phyloP scores from a whole-genome alignment of 1,140 invertebrate genomes.

The Pygmarrhopalites habei region DNA sequence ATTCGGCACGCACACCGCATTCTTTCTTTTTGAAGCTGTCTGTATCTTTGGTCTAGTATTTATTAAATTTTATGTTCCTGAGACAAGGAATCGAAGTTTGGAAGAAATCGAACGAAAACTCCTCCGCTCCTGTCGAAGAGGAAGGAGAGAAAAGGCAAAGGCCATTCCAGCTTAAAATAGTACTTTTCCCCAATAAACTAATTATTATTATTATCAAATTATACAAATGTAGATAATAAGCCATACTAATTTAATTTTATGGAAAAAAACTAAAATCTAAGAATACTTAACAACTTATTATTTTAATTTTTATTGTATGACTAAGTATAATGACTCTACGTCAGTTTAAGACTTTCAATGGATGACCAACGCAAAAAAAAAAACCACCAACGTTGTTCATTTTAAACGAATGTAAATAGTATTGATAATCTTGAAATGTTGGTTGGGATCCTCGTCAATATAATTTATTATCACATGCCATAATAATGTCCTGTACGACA shows the following conservation, averaged over 20 bases:
- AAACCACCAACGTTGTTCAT: too few species aligned
- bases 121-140: constrained; percentile 24
- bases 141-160: neutral
- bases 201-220: neutral
- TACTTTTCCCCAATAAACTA: neutral
- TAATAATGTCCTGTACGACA: too few species aligned
- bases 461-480: too few species aligned
- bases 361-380: too few species aligned
- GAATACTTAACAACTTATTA: too few species aligned
- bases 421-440: too few species aligned
- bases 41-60: constrained; percentile 49
- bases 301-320: too few species aligned
- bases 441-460: too few species aligned
- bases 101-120: constrained; percentile 51
- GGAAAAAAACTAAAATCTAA: too few species aligned
- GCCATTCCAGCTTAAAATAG: neutral
- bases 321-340: too few species aligned
- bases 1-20: constrained; percentile 44
- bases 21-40: constrained; percentile 44
- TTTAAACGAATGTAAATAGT: too few species aligned
- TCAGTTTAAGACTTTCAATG: too few species aligned
- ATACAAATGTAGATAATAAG: neutral
- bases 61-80: constrained; percentile 52
- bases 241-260: neutral
- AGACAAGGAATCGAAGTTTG: constrained; percentile 54